These are phyloP conservation scores for Platygyra sinensis DNA, from an alignment of 64 coral and sea anemone genomes.

Conservation along the genomic window DNA sequence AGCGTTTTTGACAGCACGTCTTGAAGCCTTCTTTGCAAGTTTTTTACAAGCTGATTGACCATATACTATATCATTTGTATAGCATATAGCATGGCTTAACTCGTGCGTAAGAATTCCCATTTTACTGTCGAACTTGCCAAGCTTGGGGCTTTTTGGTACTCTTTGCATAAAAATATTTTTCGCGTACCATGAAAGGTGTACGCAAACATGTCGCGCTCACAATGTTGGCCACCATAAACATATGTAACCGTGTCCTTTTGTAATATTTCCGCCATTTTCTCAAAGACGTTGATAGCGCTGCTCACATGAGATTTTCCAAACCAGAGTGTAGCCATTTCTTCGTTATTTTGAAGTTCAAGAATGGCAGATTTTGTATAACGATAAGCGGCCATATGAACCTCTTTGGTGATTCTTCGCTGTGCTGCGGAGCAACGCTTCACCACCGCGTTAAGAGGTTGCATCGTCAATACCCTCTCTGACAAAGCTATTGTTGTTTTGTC, in stretches of 20 bases:
- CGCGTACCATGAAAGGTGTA: not conserved
- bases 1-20: not conserved
- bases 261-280: not conserved
- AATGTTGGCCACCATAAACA: not conserved
- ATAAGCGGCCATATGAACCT: not conserved
- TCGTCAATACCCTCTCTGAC: too few relatives aligned
- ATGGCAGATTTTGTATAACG: not conserved
- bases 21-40: not conserved
- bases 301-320: not conserved
- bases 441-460: not conserved
- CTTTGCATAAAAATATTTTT: not conserved
- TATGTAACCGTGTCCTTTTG: not conserved
- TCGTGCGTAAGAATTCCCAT: not conserved
- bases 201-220: not conserved
- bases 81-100: not conserved
- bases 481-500: not conserved
- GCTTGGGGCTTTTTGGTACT: not conserved
- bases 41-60: not conserved
- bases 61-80: not conserved
- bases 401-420: not conserved
- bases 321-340: not conserved
- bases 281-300: not conserved
- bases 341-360: not conserved
- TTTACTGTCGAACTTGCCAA: not conserved
- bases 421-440: not conserved